Evolutionary conservation across 2,888 invertebrate species (phyloP).

Genomic region (Diplolepis rosae): DNA sequence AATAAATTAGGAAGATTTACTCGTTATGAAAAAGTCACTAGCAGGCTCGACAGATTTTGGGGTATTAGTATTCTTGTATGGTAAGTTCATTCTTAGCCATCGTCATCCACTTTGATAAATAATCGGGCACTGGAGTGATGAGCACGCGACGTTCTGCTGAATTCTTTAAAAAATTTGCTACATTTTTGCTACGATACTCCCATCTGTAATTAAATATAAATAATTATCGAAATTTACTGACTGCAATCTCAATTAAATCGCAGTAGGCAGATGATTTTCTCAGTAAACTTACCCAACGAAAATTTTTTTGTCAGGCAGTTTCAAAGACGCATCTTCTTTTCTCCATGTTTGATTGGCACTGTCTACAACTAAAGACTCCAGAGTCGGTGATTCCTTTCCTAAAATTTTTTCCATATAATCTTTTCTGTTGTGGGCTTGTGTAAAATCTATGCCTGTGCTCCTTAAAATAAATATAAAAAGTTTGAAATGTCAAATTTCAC

Average conservation of each 20-base stretch:
- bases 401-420: constrained; percentile 59
- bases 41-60: not conserved
- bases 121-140: constrained; percentile 60
- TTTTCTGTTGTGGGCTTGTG: constrained; percentile 57
- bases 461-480: constrained; percentile 47
- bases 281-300: constrained; percentile 50
- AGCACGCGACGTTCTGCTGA: constrained; percentile 57
- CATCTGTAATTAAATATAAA: constrained; percentile 51
- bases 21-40: not conserved
- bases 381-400: constrained; percentile 56
- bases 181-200: constrained; percentile 62
- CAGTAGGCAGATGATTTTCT: not conserved
- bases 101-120: constrained; percentile 58
- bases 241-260: not conserved
- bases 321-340: constrained; percentile 41
- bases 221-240: not conserved
- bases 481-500: not conserved
- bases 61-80: constrained; percentile 38
- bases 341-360: constrained; percentile 49
- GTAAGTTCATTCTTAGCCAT: constrained; percentile 59
- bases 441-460: constrained; percentile 61
- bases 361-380: constrained; percentile 56
- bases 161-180: constrained; percentile 54
- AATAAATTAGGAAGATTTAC: not conserved
- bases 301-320: constrained; percentile 49